phyloP scores from a whole-genome alignment of 1,140 invertebrate genomes.

The Rhopalosiphum padi region DNA sequence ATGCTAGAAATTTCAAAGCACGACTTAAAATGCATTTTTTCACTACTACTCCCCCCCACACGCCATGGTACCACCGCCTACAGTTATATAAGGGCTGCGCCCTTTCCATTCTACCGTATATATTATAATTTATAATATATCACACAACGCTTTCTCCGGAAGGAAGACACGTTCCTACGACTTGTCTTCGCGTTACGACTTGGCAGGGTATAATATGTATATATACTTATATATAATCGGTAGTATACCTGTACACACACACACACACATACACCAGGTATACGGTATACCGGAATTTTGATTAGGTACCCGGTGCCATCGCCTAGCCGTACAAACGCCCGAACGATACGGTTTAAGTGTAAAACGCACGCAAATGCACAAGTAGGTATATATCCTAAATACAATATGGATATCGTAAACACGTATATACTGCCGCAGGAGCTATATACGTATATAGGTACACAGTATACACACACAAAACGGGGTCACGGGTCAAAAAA shows the following conservation, averaged over 20 bases:
- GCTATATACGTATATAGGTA: background rate
- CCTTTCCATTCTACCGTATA: background rate
- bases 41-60: background rate
- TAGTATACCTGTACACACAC: background rate
- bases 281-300: background rate
- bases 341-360: constrained; percentile 14
- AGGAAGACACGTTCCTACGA: background rate
- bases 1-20: background rate
- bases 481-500: constrained; percentile 35
- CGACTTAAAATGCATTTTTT: background rate
- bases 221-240: background rate
- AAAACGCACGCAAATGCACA: constrained; percentile 46
- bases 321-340: constrained; percentile 41
- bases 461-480: background rate
- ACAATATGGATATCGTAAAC: background rate
- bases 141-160: constrained; percentile 6
- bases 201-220: background rate
- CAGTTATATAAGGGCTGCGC: background rate
- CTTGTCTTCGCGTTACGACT: background rate
- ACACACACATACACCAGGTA: background rate
- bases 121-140: background rate
- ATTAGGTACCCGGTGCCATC: constrained; percentile 44
- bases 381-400: background rate
- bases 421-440: background rate
- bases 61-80: too few relatives aligned